Percentiles rank a stretch among this genome's conserved stretches.
These are phyloP conservation scores for Prietella phreatophila DNA, from an alignment of 2,113 vertebrate species.

Conservation along the genomic window DNA sequence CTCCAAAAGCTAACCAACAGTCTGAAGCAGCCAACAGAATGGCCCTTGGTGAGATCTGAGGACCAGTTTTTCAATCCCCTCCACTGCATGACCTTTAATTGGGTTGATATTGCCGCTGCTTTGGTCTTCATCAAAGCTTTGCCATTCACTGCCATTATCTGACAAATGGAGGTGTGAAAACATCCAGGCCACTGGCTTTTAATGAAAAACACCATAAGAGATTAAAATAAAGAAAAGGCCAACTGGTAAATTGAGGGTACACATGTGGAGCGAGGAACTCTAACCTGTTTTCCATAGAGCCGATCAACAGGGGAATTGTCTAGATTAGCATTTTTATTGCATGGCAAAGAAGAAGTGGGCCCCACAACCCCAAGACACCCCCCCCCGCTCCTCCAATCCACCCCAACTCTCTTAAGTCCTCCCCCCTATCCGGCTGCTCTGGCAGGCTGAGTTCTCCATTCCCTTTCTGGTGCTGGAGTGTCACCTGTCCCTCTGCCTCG, in stretches of 20 bases:
- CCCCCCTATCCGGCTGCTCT: slow-evolving; percentile 5
- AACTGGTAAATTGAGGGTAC: slow-evolving; percentile 59
- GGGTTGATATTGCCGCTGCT: slow-evolving; percentile 20
- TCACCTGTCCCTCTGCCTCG: slow-evolving; percentile 42
- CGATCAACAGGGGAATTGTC: slow-evolving; percentile 57
- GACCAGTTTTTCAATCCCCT: slow-evolving; percentile 26
- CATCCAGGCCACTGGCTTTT: slow-evolving; percentile 56
- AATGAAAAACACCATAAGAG: slow-evolving; percentile 60
- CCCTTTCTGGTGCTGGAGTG: slow-evolving; percentile 24
- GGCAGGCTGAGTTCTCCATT: slow-evolving; percentile 16
- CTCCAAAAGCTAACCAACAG: neutral
- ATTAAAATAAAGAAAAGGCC: slow-evolving; percentile 57
- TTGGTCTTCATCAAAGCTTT: slow-evolving; percentile 39
- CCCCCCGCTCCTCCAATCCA: neutral
- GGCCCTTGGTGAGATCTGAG: neutral
- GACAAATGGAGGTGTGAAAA: slow-evolving; percentile 52
- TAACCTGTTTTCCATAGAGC: slow-evolving; percentile 65
- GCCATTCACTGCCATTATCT: slow-evolving; percentile 44
- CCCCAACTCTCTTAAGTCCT: slow-evolving; percentile 25
- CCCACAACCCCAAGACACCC: slow-evolving; percentile 33
- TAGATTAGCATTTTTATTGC: slow-evolving; percentile 66
- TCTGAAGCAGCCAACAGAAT: neutral
- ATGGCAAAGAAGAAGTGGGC: slow-evolving; percentile 34
- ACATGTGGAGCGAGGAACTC: slow-evolving; percentile 59
- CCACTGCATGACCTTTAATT: slow-evolving; percentile 53